Evolutionary conservation across 2,888 invertebrate genomes (phyloP).

Genomic region (Melanchra persicariae): DNA sequence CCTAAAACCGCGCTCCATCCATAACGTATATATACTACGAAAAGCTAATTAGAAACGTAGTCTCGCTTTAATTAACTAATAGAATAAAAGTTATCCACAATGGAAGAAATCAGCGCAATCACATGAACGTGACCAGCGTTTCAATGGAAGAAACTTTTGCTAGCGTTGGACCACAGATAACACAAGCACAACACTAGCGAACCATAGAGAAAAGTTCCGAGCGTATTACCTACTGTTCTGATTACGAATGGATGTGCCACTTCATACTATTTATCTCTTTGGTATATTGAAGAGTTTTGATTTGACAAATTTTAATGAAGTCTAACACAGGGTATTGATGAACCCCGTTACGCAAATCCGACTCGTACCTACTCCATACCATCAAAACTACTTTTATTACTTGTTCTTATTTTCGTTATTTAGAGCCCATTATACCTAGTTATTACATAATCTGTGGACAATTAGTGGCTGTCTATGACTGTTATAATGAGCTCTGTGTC

Average conservation of each 20-base stretch:
- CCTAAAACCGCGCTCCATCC: neutral
- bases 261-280: constrained; percentile 17
- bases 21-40: neutral
- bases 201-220: constrained; percentile 41
- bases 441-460: neutral
- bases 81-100: constrained; percentile 47
- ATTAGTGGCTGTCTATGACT: neutral
- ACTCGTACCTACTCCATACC: neutral
- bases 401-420: neutral
- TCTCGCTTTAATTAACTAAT: constrained; percentile 54
- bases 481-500: neutral
- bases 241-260: constrained; percentile 28
- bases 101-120: constrained; percentile 51
- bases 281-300: constrained; percentile 4
- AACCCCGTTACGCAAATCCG: too few species aligned
- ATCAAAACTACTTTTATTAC: neutral
- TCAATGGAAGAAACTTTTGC: constrained; percentile 29
- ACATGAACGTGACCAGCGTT: constrained; percentile 42
- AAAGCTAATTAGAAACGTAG: constrained; percentile 41
- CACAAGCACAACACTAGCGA: constrained; percentile 29
- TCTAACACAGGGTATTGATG: too few species aligned
- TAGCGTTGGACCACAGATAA: constrained; percentile 40
- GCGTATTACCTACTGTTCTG: constrained; percentile 19
- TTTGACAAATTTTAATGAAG: constrained; percentile 20
- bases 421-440: neutral